Evolutionary conservation across 2,888 invertebrate genomes (phyloP).

Genomic region (Thelaira solivaga): DNA sequence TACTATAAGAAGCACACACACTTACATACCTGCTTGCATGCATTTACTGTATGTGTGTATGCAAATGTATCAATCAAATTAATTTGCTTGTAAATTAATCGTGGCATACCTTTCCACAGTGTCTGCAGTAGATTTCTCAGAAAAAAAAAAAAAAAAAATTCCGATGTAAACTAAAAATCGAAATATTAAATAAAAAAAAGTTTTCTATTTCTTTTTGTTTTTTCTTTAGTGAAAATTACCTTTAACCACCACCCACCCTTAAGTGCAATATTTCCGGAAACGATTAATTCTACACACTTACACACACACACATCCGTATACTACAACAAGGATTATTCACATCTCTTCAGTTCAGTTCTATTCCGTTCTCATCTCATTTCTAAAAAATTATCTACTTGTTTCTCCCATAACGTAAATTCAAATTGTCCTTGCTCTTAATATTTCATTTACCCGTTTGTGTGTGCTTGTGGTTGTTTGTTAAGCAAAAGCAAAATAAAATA

Average conservation of each 20-base stretch:
- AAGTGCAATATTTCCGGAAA: slow-evolving; percentile 52
- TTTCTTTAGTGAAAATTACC: slow-evolving; percentile 5
- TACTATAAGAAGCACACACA: too few species aligned
- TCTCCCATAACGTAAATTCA: slow-evolving; percentile 39
- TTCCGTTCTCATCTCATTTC: slow-evolving; percentile 26
- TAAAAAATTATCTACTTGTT: slow-evolving; percentile 18
- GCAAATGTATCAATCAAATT: too few species aligned
- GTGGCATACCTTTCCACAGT: too few species aligned
- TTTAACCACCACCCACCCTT: slow-evolving; percentile 56
- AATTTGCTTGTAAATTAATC: too few species aligned
- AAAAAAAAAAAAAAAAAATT: slow-evolving; percentile 38
- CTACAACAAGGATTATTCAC: too few species aligned
- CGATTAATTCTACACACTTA: slow-evolving; percentile 8
- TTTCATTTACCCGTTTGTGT: slow-evolving; percentile 25
- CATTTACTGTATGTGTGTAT: too few species aligned
- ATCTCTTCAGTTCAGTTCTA: not conserved
- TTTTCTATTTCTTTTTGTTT: slow-evolving; percentile 14
- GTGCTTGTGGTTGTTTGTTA: not conserved
- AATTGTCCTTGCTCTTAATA: slow-evolving; percentile 61
- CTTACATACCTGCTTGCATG: too few species aligned
- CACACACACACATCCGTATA: not conserved
- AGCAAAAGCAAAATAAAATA: slow-evolving; percentile 28
- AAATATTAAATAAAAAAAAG: slow-evolving; percentile 16
- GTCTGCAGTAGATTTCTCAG: too few species aligned
- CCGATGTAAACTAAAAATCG: slow-evolving; percentile 40